A percentile compares a stretch with the other conserved stretches of the same genome.
These are phyloP conservation scores for Steatocranus sp. DNA, from an alignment of 2,797 vertebrate species.

Conservation along the genomic window DNA sequence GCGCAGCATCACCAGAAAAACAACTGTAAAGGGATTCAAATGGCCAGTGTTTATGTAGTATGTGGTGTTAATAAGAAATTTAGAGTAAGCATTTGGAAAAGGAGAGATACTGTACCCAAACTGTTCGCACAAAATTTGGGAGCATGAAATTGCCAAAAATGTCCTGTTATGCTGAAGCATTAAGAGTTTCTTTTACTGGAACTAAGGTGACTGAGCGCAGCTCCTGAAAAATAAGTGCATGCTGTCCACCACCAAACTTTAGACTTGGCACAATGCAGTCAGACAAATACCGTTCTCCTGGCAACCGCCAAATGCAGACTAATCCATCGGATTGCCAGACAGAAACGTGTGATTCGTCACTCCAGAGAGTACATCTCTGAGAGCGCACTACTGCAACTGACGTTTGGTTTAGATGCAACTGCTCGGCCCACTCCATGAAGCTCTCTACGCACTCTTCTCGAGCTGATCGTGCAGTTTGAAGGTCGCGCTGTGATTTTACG, in stretches of 20 bases:
- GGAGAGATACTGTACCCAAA: not conserved
- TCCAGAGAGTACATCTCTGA: not conserved
- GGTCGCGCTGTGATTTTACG: not conserved
- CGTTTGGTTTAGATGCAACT: not conserved
- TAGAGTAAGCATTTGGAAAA: not conserved
- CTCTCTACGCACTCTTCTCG: not conserved
- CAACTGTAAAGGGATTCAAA: not conserved
- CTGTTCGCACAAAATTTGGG: not conserved
- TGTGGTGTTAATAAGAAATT: not conserved
- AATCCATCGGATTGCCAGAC: not conserved
- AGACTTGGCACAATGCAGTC: not conserved
- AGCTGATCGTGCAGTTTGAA: not conserved
- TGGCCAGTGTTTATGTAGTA: not conserved
- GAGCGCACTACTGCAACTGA: not conserved
- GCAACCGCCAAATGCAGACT: not conserved
- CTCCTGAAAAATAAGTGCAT: not conserved
- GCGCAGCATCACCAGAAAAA: not conserved
- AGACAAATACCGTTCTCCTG: not conserved
- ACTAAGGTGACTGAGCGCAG: not conserved
- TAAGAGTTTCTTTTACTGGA: not conserved
- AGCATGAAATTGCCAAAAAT: not conserved
- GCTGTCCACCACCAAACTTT: not conserved
- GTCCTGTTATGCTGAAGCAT: not conserved
- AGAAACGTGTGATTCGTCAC: not conserved
- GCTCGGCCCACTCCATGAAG: not conserved